Base-by-base conservation (phyloP, 2,888 invertebrate species). In the Tetrapedia diversipes region DNA sequence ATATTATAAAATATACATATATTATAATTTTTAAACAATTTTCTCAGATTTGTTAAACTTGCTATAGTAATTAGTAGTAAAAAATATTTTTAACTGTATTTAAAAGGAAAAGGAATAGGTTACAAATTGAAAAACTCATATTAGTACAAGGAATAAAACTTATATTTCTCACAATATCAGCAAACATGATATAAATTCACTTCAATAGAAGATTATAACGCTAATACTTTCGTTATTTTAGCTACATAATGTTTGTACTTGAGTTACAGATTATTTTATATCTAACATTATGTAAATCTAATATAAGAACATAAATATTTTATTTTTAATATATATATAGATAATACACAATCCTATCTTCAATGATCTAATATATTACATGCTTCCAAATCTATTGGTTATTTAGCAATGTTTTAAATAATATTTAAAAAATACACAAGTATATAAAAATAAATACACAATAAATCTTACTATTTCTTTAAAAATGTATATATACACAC, bases 111-210 rank as follows among this genome's bases (percentile, higher is more conserved):
- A 10, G 11, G 16, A 56, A 11, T 14, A 59, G 71, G 29, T 22
- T 64, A 22, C 14, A 34, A 51, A 51, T 11, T 49, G 11, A 59
- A 56, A 11, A 49, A 43, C 43, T 14, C 19, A 65, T 19, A 43
- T 34, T 51, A 37, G 39, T 51, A 51, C 27, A 34, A 16, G 16
- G 51, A 41, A 51, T 65, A 0, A 57, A 27, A 34, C 1, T 56
- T 70, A 64, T 70, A 64, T 56, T 53, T 70, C 8, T 32, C 43
- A 60, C 32, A 64, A 19, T 34, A 4, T 19, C 1, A 4, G 14
- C 45, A 16, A 27, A 0, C 27, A 45, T n/a, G n/a, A n/a, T 47
- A 24, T n/a, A 56, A 37, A 47, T 32, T 47, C 7, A 32, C 37
- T 56, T 45, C 14, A 56, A 19, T 41, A 8, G 7, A 60, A 43